phyloP scores from a whole-genome alignment of 1,140 invertebrate genomes.

The Lepidurus arcticus region DNA sequence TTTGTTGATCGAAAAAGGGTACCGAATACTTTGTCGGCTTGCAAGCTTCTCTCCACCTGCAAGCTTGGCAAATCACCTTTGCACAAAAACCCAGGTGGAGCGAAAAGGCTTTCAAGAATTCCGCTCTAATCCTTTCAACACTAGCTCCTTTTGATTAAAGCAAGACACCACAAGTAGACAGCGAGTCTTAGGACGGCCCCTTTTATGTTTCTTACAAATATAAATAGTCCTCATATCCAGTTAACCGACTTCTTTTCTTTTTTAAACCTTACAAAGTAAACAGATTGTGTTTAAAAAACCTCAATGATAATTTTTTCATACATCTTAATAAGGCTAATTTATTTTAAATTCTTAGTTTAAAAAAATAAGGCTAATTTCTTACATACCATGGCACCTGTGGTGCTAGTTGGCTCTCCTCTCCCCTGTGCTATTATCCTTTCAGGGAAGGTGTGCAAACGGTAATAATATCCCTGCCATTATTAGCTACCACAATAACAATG shows the following conservation, averaged over 20 bases:
- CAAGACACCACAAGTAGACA: background rate
- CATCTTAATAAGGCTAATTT: too few species aligned
- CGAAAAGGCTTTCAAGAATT: background rate
- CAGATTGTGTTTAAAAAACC: too few species aligned
- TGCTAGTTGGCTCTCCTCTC: background rate
- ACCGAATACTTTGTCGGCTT: conserved; percentile 11
- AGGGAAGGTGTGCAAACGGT: background rate
- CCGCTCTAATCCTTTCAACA: background rate
- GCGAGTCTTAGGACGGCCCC: too few species aligned
- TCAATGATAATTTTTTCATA: too few species aligned
- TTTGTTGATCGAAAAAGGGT: conserved; percentile 8
- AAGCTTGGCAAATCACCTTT: background rate
- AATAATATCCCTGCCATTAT: background rate
- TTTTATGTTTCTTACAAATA: too few species aligned
- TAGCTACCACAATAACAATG: background rate
- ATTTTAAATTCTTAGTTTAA: too few species aligned
- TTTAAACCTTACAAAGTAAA: too few species aligned
- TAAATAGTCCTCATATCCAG: too few species aligned
- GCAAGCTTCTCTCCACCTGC: background rate
- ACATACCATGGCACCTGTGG: background rate
- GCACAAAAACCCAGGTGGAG: background rate
- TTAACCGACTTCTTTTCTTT: too few species aligned
- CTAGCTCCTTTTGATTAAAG: background rate
- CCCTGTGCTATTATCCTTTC: background rate
- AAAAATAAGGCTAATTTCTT: too few species aligned